Percentiles rank a stretch among this genome's conserved stretches.
These are phyloP conservation scores for Neocrepidodera transversa DNA, from an alignment of 2,888 invertebrate species.

Conservation along the genomic window DNA sequence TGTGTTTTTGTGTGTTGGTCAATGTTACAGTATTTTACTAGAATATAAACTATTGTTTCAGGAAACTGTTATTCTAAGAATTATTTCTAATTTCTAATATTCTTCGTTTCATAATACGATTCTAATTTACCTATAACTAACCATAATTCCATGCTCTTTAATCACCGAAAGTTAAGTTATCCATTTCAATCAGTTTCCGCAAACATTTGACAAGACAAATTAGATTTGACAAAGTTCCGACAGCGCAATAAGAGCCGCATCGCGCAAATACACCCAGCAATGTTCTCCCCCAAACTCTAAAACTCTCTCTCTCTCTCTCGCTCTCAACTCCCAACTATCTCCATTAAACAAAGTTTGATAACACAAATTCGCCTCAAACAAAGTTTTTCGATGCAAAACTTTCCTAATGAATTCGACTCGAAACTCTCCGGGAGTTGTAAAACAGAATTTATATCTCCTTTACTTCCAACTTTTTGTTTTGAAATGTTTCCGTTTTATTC, in stretches of 20 bases:
- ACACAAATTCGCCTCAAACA: constrained; percentile 39
- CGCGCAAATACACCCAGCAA: constrained; percentile 11
- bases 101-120: too few species aligned
- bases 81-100: too few species aligned
- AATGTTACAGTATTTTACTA: too few species aligned
- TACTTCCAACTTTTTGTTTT: constrained; percentile 29
- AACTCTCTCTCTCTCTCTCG: too few species aligned
- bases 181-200: constrained; percentile 10
- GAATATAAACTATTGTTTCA: too few species aligned
- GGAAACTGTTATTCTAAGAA: too few species aligned
- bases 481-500: constrained; percentile 32
- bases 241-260: neutral
- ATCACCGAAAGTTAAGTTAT: constrained; percentile 9
- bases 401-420: constrained; percentile 42
- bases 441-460: constrained; percentile 38
- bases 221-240: constrained; percentile 15
- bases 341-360: constrained; percentile 47
- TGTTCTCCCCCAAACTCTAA: constrained; percentile 16
- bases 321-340: constrained; percentile 41
- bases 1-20: too few species aligned
- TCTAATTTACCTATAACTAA: too few species aligned
- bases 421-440: constrained; percentile 36
- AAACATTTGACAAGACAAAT: constrained; percentile 23
- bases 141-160: neutral
- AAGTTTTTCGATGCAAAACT: constrained; percentile 41